Conservation (phyloP, 2,888 invertebrate species). For the Phortica magna region DNA sequence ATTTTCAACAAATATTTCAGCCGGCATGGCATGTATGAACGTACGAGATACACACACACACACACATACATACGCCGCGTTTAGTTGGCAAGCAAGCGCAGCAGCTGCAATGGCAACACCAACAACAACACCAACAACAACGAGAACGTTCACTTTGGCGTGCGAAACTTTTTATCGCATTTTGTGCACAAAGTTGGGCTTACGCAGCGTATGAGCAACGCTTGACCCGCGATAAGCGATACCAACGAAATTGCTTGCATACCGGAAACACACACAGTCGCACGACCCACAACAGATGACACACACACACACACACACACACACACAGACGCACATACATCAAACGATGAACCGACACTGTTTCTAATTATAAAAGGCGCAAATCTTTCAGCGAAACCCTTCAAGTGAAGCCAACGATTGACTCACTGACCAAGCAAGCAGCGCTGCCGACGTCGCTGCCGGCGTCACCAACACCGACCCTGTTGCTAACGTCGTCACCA, state of each 20-base stretch:
- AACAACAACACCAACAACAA: not conserved
- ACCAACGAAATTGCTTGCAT: not conserved
- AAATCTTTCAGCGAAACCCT: not conserved
- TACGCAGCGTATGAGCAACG: not conserved
- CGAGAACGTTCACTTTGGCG: not conserved
- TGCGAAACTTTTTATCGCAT: not conserved
- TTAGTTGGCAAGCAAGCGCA: not conserved
- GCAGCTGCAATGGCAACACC: not conserved
- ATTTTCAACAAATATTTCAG: not conserved
- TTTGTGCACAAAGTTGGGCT: not conserved
- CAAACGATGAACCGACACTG: not conserved
- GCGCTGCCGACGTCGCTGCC: not conserved
- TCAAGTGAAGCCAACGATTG: not conserved
- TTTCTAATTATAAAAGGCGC: not conserved
- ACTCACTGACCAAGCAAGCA: not conserved
- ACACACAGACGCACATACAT: not conserved
- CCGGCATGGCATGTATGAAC: not conserved
- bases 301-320: not conserved
- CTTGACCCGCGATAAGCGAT: not conserved
- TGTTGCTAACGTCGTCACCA: no score
- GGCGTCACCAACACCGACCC: no score
- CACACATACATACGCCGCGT: not conserved
- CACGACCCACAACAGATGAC: no score
- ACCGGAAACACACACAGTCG: not conserved
- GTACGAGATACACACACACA: not conserved